A percentile compares a stretch with the other conserved stretches of the same genome.
Conservation (phyloP, 2,113 vertebrate genomes). For the Globicephala melas region DNA sequence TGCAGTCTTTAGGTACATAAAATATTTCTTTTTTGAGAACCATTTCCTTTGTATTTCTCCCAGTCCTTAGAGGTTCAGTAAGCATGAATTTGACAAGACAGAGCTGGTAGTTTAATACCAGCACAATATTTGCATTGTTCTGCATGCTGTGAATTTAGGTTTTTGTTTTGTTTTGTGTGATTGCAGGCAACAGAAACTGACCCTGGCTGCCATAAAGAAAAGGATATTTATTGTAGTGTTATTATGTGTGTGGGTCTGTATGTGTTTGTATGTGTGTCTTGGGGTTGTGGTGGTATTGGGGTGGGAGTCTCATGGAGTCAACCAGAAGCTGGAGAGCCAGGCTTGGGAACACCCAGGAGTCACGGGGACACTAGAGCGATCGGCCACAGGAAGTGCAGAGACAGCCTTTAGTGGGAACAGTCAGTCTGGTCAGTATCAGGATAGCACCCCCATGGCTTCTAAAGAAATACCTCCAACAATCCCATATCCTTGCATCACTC, state of each 20-base stretch:
- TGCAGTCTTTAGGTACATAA: not conserved
- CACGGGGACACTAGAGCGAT: not conserved
- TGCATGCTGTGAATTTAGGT: not conserved
- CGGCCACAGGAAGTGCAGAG: not conserved
- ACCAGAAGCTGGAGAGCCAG: not conserved
- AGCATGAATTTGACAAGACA: not conserved
- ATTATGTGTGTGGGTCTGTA: not conserved
- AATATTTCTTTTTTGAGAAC: not conserved
- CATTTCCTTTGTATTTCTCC: not conserved
- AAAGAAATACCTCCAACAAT: not conserved
- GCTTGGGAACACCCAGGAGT: not conserved
- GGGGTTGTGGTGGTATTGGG: not conserved
- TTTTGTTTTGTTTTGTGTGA: slow-evolving; percentile 11
- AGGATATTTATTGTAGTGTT: not conserved
- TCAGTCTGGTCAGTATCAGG: not conserved
- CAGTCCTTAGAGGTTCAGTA: not conserved
- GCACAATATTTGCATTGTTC: not conserved
- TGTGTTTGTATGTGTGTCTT: not conserved
- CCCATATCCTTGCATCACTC: not conserved
- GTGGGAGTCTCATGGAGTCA: not conserved
- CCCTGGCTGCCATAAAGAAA: not conserved
- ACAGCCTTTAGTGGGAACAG: not conserved
- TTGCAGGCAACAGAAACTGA: not conserved
- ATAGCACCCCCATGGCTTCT: not conserved
- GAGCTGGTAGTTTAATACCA: not conserved